These are phyloP conservation scores for Hoplias malabaricus DNA, from an alignment of 2,113 vertebrate genomes.

Conservation along the genomic window DNA sequence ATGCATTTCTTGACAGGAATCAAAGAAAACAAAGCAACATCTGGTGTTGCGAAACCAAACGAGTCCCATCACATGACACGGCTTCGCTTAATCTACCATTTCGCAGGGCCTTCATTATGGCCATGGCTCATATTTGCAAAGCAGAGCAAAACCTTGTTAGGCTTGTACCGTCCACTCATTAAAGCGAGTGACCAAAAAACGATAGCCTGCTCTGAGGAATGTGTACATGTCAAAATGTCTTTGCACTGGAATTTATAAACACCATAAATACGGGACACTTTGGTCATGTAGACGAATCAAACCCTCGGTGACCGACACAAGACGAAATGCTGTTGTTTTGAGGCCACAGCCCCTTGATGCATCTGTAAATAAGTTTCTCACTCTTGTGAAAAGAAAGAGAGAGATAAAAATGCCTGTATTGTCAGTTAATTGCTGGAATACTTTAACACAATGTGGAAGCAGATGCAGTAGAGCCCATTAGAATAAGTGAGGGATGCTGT, in stretches of 20 bases:
- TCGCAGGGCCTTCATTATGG: constrained; percentile 78
- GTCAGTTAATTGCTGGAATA: constrained; percentile 43
- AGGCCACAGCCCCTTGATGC: constrained; percentile 14
- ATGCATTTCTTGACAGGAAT: constrained; percentile 80
- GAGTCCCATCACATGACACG: constrained; percentile 81
- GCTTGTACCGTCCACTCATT: constrained; percentile 71
- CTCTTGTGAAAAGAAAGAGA: constrained; percentile 23
- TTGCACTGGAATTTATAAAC: neutral
- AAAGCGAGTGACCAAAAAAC: constrained; percentile 63
- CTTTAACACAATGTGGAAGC: constrained; percentile 37
- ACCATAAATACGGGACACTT: neutral
- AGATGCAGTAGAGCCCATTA: constrained; percentile 36
- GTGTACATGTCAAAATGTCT: constrained; percentile 29
- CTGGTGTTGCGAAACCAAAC: constrained; percentile 47
- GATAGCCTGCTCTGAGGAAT: too few species aligned
- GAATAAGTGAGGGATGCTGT: constrained; percentile 6
- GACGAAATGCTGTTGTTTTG: constrained; percentile 37
- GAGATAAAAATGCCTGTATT: constrained; percentile 26
- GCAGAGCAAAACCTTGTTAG: constrained; percentile 75
- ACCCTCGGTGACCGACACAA: constrained; percentile 20
- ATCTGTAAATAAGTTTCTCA: constrained; percentile 12
- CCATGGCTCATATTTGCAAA: constrained; percentile 79
- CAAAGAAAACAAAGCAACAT: constrained; percentile 50
- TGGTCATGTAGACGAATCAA: neutral
- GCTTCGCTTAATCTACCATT: constrained; percentile 82